A percentile compares a stretch with the other conserved stretches of the same genome.
Conservation (phyloP, 2,888 invertebrate genomes). For the Chrysolina haemoptera region DNA sequence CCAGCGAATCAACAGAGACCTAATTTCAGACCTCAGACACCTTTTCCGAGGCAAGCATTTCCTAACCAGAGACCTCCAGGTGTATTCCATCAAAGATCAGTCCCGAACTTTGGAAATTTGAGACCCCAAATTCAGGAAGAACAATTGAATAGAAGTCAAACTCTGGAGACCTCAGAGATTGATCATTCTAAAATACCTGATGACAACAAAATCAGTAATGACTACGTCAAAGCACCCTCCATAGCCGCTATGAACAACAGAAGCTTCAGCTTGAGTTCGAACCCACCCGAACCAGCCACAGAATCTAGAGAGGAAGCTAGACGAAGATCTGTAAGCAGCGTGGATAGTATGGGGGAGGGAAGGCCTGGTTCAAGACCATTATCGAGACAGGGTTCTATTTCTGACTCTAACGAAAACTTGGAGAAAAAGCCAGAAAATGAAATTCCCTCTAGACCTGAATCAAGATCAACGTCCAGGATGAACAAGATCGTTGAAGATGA, state of each 20-base stretch:
- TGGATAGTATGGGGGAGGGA: constrained; percentile 70
- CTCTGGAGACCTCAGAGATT: constrained; percentile 62
- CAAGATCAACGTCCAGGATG: constrained; percentile 61
- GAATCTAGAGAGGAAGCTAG: constrained; percentile 72
- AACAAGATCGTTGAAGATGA: constrained; percentile 61
- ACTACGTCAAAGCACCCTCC: constrained; percentile 56
- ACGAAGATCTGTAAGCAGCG: constrained; percentile 71
- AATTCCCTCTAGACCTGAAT: constrained; percentile 60
- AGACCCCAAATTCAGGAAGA: constrained; percentile 54
- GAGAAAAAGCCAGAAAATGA: constrained; percentile 55
- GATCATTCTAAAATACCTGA: constrained; percentile 66
- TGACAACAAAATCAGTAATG: constrained; percentile 61
- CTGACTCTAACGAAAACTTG: constrained; percentile 58
- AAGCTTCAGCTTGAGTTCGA: constrained; percentile 73
- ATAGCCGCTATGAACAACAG: constrained; percentile 71
- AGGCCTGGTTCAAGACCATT: constrained; percentile 49
- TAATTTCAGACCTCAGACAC: constrained; percentile 69
- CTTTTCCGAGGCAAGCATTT: constrained; percentile 71
- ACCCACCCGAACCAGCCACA: constrained; percentile 69
- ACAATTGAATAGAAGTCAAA: constrained; percentile 58
- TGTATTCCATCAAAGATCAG: constrained; percentile 60
- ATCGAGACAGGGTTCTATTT: constrained; percentile 51
- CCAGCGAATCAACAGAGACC: constrained; percentile 52
- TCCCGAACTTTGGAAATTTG: constrained; percentile 53
- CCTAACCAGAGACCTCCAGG: constrained; percentile 56